Base-by-base conservation (phyloP, 2,113 vertebrate genomes). In the Podarcis cretensis region DNA sequence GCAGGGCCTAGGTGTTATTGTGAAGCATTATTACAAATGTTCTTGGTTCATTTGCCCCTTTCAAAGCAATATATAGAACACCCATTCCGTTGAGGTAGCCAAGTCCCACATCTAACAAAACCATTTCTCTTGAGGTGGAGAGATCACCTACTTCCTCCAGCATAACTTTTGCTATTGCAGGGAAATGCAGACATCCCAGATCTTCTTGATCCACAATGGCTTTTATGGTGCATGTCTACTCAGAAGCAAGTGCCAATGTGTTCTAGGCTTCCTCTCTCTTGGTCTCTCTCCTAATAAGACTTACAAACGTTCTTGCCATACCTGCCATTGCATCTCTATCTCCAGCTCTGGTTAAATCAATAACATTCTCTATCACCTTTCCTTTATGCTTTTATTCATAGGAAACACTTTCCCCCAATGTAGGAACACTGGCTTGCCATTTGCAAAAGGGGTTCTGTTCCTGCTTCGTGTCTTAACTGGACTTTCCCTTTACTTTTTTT, bases 401-500 rank as follows among this genome's bases (percentile, higher is more conserved):
- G 74, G 1, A 69, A 59, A 89, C 80, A 87, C 14, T 75, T 66
- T 54, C 16, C 74, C 76, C 78, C 81, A 16, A 23, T 14, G 35
- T 32, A 88, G 12, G 84, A 40, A 74, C 48, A 54, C 81, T 81
- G 89, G 32, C 6, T 10, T 63, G 3, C 21, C 73, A 0, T 0
- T 75, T 71, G 37, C 0, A 89, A 75, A 18, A 4, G 85, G 77
- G 74, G 69, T 76, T 21, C 0, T 20, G 7, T 1, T 4, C 77
- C 30, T 90, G 21, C 59, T 82, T 0, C 14, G n/a, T 14, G 13
- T 37, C 77, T 1, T 63, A 59, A 65, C 84, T 20, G 12, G 23
- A 43, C 82, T 23, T 43, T 23, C n/a, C 89, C 87, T 84, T 90
- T 85, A 85, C 37, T 87, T 54, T 66, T 35, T 81, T 13, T 1